A percentile compares a stretch with the other conserved stretches of the same genome.
Conservation (phyloP, 2,113 vertebrate genomes). For the Epinephelus lanceolatus region DNA sequence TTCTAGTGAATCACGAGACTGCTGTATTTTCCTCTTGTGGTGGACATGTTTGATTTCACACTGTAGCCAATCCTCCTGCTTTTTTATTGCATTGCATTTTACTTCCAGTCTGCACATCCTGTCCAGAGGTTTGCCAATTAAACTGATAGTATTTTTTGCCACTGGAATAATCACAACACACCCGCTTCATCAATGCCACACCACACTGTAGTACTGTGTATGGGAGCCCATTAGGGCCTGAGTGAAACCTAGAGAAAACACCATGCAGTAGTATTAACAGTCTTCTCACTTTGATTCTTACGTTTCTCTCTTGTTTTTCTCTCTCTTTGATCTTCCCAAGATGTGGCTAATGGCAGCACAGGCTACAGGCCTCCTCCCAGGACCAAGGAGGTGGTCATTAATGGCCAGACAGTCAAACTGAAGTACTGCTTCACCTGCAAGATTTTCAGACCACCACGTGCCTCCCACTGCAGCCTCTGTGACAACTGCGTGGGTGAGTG, state of each 20-base stretch:
- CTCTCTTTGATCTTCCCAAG: slow-evolving; percentile 73
- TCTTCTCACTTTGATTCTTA: neutral
- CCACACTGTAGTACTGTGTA: neutral
- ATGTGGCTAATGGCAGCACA: slow-evolving; percentile 94
- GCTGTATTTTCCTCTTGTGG: neutral
- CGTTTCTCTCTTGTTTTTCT: neutral
- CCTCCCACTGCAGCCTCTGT: slow-evolving; percentile 98
- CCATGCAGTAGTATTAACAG: neutral
- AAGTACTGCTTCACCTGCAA: slow-evolving; percentile 99
- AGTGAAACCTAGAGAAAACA: neutral
- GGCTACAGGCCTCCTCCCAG: slow-evolving; percentile 96
- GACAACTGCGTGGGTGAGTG: slow-evolving; percentile 98
- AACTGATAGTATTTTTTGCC: neutral
- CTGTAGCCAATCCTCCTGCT: neutral
- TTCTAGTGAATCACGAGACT: neutral
- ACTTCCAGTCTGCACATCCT: neutral
- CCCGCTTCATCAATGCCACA: neutral
- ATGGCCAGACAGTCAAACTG: slow-evolving; percentile 96
- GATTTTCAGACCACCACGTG: slow-evolving; percentile 97
- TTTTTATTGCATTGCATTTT: neutral
- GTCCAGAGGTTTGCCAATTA: neutral
- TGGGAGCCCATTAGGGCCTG: neutral
- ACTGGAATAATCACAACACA: neutral
- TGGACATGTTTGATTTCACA: neutral
- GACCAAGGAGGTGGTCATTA: slow-evolving; percentile 97